These are phyloP conservation scores for Oreochromis niloticus DNA, from an alignment of 2,113 vertebrate genomes.

Conservation along the genomic window DNA sequence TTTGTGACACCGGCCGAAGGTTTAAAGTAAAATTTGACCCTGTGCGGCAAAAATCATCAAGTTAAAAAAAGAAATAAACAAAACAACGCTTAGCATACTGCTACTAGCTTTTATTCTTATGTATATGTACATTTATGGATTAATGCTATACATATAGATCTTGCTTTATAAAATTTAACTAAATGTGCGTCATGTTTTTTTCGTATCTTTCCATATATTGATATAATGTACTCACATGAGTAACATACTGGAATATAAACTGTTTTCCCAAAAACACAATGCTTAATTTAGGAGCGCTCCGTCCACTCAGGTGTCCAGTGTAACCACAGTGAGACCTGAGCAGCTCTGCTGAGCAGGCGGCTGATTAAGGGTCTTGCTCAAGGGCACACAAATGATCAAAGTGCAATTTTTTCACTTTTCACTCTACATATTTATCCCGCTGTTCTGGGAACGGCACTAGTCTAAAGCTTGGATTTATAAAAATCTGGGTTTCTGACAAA, in stretches of 20 bases:
- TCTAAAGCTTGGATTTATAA: not conserved
- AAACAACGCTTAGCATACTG: not conserved
- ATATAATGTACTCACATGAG: not conserved
- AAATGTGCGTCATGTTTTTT: accelerated
- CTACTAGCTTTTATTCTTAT: accelerated
- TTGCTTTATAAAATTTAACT: not conserved
- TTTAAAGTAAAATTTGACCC: not conserved
- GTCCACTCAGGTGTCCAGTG: not conserved
- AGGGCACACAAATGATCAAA: not conserved
- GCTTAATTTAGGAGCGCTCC: not conserved
- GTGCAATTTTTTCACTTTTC: not conserved
- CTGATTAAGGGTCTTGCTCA: not conserved
- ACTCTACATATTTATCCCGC: not conserved
- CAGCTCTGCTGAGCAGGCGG: not conserved
- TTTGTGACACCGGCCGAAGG: accelerated
- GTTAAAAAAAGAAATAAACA: accelerated
- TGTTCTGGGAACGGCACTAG: not conserved
- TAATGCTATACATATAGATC: accelerated
- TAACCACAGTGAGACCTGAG: not conserved
- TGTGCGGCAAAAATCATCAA: not conserved
- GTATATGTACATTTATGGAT: not conserved
- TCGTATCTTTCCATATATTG: not conserved
- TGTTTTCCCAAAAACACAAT: accelerated
- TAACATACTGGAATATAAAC: not conserved
- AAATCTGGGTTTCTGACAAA: not conserved